Base-by-base conservation (phyloP, 2,113 vertebrate genomes). In the Ariopsis seemanni region DNA sequence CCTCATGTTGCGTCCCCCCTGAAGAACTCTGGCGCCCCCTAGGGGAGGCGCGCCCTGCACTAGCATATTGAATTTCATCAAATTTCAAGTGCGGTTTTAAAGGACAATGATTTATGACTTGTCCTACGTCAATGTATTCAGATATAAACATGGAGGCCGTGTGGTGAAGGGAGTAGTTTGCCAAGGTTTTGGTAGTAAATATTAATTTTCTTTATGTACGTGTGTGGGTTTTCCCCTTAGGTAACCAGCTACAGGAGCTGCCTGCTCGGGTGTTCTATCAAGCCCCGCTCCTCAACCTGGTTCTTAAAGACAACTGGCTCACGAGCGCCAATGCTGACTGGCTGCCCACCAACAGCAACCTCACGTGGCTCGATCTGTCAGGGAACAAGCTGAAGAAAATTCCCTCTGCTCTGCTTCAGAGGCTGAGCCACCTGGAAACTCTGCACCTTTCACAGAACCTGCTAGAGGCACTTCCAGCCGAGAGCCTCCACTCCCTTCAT, bases 371-470 rank as follows among this genome's bases (percentile, higher is more conserved):
- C 74, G 94, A 97, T 80, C 79, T 97, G 7, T 96, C 95, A 0
- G 92, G 91, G 12, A 98, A 98, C 80, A 62, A 1, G 0, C 85
- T 98, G 6, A 82, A 1, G 0, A 89, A 88, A 0, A 72, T 96
- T 72, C 93, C 95, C 0, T 14, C 87, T 0, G 88, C 27, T 8
- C 87, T 95, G 67, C 93, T 98, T 63, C 82, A 15, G 34, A 92
- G 86, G 1, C 55, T 97, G 79, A 79, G 52, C 0, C 67, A 77
- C n/a, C 91, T 98, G 2, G 88, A 87, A 1, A 90, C 4, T 71
- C 94, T 98, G 6, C 95, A 97, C 88, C 92, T 98, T 0, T 93
- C 95, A 42, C 74, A 90, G 77, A 98, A 98, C 91, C 91, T 0
- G 18, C 87, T 98, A 88, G 91, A 93, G 63, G 53, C 69, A 1